These are phyloP conservation scores for Ischnura elegans DNA, from an alignment of 2,888 invertebrate genomes.

Conservation along the genomic window DNA sequence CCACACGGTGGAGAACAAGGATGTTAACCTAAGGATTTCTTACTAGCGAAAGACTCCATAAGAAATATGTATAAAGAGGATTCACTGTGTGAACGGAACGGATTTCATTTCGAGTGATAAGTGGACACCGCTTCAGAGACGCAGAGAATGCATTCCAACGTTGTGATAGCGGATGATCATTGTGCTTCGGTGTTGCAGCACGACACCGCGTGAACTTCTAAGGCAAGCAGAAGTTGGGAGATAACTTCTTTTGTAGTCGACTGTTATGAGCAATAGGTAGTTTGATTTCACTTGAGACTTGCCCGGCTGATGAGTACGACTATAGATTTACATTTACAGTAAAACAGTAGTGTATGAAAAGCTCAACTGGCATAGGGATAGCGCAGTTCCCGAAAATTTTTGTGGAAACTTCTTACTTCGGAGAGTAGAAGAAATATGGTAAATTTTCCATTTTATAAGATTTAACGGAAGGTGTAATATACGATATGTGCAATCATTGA, in stretches of 20 bases:
- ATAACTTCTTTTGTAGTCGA: conserved; percentile 7
- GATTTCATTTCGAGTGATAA: conserved; percentile 16
- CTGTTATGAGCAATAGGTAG: conserved; percentile 38
- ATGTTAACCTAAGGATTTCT: neutral
- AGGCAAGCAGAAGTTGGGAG: conserved; percentile 18
- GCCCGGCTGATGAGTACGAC: conserved; percentile 43
- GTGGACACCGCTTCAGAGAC: conserved; percentile 15
- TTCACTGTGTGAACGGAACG: conserved; percentile 18
- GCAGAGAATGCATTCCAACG: conserved; percentile 54
- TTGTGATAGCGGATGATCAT: conserved; percentile 55
- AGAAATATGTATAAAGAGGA: neutral
- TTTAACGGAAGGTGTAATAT: conserved; percentile 31
- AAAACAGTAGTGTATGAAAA: conserved; percentile 49
- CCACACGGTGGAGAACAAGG: neutral
- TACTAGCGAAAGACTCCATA: neutral
- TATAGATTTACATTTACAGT: conserved; percentile 39
- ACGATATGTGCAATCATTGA: conserved; percentile 50
- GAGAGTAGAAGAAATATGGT: conserved; percentile 48
- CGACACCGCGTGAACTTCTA: conserved; percentile 31
- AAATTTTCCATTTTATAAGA: conserved; percentile 58
- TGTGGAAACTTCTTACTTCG: conserved; percentile 19
- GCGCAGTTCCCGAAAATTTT: conserved; percentile 46
- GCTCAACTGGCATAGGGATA: conserved; percentile 51
- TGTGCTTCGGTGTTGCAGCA: conserved; percentile 37
- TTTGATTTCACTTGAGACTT: conserved; percentile 36